phyloP scores from a whole-genome alignment of 2,888 invertebrate species.

The Germaria angustata region DNA sequence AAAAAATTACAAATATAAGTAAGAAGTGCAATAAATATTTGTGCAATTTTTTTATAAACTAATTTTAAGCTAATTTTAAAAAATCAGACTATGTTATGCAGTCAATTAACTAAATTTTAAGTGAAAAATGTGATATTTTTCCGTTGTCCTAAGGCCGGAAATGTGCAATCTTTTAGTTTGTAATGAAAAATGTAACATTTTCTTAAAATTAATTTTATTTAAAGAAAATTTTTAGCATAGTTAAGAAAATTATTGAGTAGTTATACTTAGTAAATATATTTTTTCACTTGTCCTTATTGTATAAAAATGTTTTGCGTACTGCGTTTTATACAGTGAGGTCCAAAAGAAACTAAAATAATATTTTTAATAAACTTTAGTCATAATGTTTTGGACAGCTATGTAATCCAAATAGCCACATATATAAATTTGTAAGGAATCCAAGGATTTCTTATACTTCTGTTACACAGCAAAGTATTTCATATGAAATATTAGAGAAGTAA shows the following conservation, averaged over 20 bases:
- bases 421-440: background rate
- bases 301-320: background rate
- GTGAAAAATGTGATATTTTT: slow-evolving; percentile 80
- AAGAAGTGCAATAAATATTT: slow-evolving; percentile 56
- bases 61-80: background rate
- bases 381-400: slow-evolving; percentile 68
- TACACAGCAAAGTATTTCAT: background rate
- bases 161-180: slow-evolving; percentile 78
- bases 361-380: slow-evolving; percentile 35
- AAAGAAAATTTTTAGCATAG: background rate
- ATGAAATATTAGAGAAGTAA: background rate
- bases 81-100: background rate
- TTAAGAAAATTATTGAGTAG: background rate
- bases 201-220: slow-evolving; percentile 1
- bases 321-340: background rate
- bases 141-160: slow-evolving; percentile 79
- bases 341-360: background rate
- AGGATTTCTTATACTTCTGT: background rate
- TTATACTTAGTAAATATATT: background rate
- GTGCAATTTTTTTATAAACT: slow-evolving; percentile 40
- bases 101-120: slow-evolving; percentile 67
- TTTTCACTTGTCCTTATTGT: background rate
- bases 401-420: slow-evolving; percentile 70
- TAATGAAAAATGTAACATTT: slow-evolving; percentile 59
- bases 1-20: background rate